These are phyloP conservation scores for Notocelia uddmanniana DNA, from an alignment of 2,888 invertebrate species.

Conservation along the genomic window DNA sequence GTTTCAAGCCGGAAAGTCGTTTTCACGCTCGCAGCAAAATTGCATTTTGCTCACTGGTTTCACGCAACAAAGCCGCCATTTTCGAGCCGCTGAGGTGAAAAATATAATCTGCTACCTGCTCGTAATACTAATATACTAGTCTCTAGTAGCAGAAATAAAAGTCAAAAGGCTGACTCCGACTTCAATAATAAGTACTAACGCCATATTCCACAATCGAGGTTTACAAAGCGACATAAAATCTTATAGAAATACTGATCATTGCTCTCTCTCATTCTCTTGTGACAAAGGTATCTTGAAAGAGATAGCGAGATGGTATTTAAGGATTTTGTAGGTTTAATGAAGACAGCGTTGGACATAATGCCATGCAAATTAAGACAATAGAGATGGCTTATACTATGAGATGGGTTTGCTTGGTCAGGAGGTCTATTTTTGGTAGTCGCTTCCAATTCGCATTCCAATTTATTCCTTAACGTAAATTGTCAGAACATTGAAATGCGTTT, in stretches of 20 bases:
- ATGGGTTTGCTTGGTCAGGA: neutral
- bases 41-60: too few relatives aligned
- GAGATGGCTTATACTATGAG: neutral
- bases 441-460: too few relatives aligned
- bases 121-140: too few relatives aligned
- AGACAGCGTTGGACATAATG: constrained; percentile 19
- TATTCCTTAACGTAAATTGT: too few relatives aligned
- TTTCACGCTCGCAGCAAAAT: too few relatives aligned
- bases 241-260: neutral
- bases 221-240: neutral
- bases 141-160: neutral
- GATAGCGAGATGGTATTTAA: constrained; percentile 4
- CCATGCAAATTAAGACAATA: constrained; percentile 15
- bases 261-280: neutral
- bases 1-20: too few relatives aligned
- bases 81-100: too few relatives aligned
- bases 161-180: neutral
- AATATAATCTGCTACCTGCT: too few relatives aligned
- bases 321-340: constrained; percentile 13
- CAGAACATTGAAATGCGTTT: too few relatives aligned
- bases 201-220: neutral
- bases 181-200: neutral
- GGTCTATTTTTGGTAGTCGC: too few relatives aligned
- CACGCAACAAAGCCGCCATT: too few relatives aligned
- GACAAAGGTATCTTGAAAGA: neutral